Evolutionary conservation across 2,888 invertebrate species (phyloP), one percentile per base, ranked within the genome.

Genomic region (Drosophila pseudotalamancana): DNA sequence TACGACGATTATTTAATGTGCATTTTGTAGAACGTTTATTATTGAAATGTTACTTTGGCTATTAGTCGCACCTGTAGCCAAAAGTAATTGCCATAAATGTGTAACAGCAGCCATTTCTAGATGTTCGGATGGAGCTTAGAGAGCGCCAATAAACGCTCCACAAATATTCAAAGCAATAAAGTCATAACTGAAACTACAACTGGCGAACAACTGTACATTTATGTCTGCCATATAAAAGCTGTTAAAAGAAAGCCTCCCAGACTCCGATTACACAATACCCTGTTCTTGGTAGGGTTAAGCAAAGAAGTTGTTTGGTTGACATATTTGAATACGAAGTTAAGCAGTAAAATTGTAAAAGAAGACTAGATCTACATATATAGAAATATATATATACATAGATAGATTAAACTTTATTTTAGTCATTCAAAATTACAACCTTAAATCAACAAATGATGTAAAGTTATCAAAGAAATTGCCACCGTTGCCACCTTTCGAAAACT

Each of bases 1-100:
- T 55, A 57, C 23, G 54, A 57, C 77, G 77, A 76, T 76, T 66
- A 76, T 76, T 60, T 65, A 56, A 61, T 65, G 65, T 60, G 49
- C 64, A 51, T 43, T 18, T 19, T 42, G 49, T 76, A 60, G 57
- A 65, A 65, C 54, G 50, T 65, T 76, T 65, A 45, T 65, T 50
- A 37, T 59, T 42, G 45, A 49, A 75, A 56, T 75, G 71, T 35
- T 46, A 70, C 39, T 46, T 34, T 31, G 23, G 29, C 51, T 8
- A 63, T 72, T 25, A 55, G 14, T 23, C 42, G 48, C 72, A 75
- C 76, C 76, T 75, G 59, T 12, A 35, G 35, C 57, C 19, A 34
- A 21, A 29, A 25, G 18, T 69, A 55, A 57, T 75, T 70, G 63
- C 37, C 45, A 45, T 53, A 49, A 46, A 40, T 50, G 23, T 42